Evolutionary conservation across 1,140 invertebrate species (phyloP), one percentile per base, ranked within the genome.

Genomic region (Gonatopus flavifemur): DNA sequence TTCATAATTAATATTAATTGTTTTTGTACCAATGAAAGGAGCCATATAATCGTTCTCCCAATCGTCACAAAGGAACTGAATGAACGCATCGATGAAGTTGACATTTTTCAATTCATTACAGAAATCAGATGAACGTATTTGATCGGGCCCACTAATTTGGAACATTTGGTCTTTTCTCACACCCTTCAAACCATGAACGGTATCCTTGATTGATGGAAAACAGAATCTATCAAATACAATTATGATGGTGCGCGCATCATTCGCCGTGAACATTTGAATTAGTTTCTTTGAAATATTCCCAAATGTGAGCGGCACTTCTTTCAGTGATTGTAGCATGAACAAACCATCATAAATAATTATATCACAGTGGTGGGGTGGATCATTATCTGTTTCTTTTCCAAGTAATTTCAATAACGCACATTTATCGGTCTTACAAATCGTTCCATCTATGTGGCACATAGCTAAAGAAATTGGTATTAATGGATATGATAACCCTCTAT

Each of bases 391-490:
- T 12, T 41, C 38, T 43, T n/a, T n/a, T n/a, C n/a, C n/a, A n/a
- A n/a, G n/a, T n/a, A n/a, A n/a, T n/a, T n/a, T n/a, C n/a, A n/a
- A n/a, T n/a, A n/a, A n/a, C n/a, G n/a, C n/a, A n/a, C 12, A 31
- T 58, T 64, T 44, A 50, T 57, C 57, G 30, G 49, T 53, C 33
- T 52, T 15, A 52, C 12, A 25, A 36, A 58, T 40, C 6, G 53
- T 45, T 20, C 55, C 54, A 46, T 62, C 65, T 28, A 49, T 50
- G 51, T 59, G 60, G 48, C 69, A 31, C n/a, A 43, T 35, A 13
- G 16, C 31, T n/a, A 21, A 33, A 51, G 10, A 33, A 44, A 30
- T 44, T 16, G 21, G 44, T 49, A 7, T 53, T n/a, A 3, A 28
- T 20, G 36, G 35, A 43, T 31, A 44, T 53, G 1, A 49, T 16